These are phyloP conservation scores for Daphoenositta chrysoptera DNA, from an alignment of 2,113 vertebrate genomes.

Conservation along the genomic window DNA sequence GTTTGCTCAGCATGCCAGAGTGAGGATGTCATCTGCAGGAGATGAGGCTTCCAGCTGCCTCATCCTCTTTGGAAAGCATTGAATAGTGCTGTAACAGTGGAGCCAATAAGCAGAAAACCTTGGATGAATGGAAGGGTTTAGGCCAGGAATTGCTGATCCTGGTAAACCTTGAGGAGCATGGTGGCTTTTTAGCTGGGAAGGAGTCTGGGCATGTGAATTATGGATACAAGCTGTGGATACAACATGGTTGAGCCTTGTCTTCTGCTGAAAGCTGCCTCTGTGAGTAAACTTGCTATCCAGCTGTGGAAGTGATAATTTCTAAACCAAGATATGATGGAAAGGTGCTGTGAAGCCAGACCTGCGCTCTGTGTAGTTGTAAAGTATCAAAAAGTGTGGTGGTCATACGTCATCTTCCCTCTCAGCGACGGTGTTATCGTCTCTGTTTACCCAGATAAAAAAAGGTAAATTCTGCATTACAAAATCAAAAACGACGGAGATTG, in stretches of 20 bases:
- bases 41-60: conserved; percentile 9
- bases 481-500: conserved; percentile 1
- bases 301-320: neutral
- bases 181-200: neutral
- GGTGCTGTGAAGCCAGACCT: neutral
- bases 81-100: neutral
- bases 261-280: neutral
- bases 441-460: conserved; percentile 30
- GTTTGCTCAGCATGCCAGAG: conserved; percentile 55
- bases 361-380: neutral
- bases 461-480: conserved; percentile 34
- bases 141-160: neutral
- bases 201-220: neutral
- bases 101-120: neutral
- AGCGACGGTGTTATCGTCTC: neutral
- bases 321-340: neutral
- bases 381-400: neutral
- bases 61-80: neutral
- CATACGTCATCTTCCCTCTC: neutral
- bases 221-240: neutral
- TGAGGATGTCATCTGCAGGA: conserved; percentile 23
- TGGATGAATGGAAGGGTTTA: neutral
- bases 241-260: neutral
- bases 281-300: neutral
- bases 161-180: rapidly evolving